Evolutionary conservation across 2,888 invertebrate genomes (phyloP), one percentile per base, ranked within the genome.

Genomic region (Laspeyria flexula): DNA sequence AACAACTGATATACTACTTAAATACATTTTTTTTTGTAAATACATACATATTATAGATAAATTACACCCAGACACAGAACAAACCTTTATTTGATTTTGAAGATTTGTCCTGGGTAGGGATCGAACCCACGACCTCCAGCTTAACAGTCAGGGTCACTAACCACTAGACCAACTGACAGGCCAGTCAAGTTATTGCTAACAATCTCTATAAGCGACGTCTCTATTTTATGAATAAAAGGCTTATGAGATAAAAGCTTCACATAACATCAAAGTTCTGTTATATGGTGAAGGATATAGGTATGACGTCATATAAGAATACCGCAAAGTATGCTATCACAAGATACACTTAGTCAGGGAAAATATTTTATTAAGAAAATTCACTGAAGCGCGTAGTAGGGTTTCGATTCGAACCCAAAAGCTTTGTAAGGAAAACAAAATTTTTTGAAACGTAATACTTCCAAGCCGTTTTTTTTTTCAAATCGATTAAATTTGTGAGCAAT

Each of bases 331-430:
- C 48, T 51, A 53, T 52, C 34, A 10, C 55, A 55, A 53, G 29
- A 64, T 53, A 30, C 52, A n/a, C 35, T 39, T 18, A 51, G 65
- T 64, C 53, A 62, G 62, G 60, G 49, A 61, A 55, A 63, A 64
- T 49, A 55, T 61, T 62, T 65, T 72, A 71, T 69, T 72, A 71
- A 62, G 64, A 76, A 78, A 76, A 75, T 45, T 61, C 77, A 77
- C 60, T 70, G 68, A 55, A 75, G 73, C 77, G 69, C 48, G 65
- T 67, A 71, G 61, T 67, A 60, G 65, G 73, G 63, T 71, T 72
- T 54, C 55, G n/a, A n/a, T n/a, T n/a, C n/a, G 62, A 65, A 65
- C 65, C 73, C 65, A 56, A 73, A 60, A 65, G 63, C 54, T 61
- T 55, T 45, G 47, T 53, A 70, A 63, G 57, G 66, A 66, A 71